Evolutionary conservation across 2,797 vertebrate genomes (phyloP), one percentile per base, ranked within the genome.

Genomic region (Arctocebus calabarensis): DNA sequence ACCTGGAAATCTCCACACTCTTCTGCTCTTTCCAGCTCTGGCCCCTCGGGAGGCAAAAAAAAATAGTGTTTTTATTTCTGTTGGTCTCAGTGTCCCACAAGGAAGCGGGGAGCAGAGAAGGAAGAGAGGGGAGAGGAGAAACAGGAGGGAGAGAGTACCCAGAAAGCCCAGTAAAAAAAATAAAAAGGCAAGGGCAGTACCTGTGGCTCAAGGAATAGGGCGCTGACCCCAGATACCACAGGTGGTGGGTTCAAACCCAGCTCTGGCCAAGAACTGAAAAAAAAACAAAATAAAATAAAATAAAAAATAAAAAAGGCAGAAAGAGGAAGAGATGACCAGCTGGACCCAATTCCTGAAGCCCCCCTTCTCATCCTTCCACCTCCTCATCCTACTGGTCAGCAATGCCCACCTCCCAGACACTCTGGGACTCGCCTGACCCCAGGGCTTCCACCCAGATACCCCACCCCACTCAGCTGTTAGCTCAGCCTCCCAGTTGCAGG

Each of bases 391-490:
- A 8, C 22, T 3, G 55, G 20, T 3, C 62, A 10, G 10, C 1
- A 2, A 5, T 23, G 2, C 6, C 32, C n/a, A 16, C 3, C 3
- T 14, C 45, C 81, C 29, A 5, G 19, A 23, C 5, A 14, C 16
- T 64, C 84, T 14, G 61, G 57, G 64, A 52, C 16, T 10, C 10
- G 61, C 25, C 0, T 16, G 19, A 13, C 7, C 70, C 12, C 2
- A n/a, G 40, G 13, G 11, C 14, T 1, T 27, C 74, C n/a, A 2
- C 61, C 66, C 23, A 29, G 61, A 11, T 34, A 1, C 5, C 32
- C 2, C 45, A 0, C 2, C 17, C 0, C 0, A 55, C 59, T 57
- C 74, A 23, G 64, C 45, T 23, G 1, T 32, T 32, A 9, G 1
- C 79, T n/a, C 13, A 2, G 59, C 27, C 52, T 7, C n/a, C 27